Percentiles rank a stretch among this genome's conserved stretches.
phyloP scores from a whole-genome alignment of 2,797 vertebrate genomes.

The Octomys mimax region DNA sequence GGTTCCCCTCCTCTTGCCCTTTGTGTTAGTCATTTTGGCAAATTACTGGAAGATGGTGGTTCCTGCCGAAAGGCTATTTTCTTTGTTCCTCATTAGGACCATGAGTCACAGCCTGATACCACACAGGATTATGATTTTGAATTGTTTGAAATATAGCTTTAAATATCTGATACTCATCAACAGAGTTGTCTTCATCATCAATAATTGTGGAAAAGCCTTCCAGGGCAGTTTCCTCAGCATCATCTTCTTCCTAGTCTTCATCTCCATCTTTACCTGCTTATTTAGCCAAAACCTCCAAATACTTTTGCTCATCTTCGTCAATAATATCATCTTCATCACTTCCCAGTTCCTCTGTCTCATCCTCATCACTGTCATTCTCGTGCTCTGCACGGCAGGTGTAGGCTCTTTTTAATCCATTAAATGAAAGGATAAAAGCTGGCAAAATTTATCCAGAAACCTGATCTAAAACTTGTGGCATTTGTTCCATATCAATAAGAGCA shows the following conservation, averaged over 20 bases:
- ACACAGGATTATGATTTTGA: no score
- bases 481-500: conserved; percentile 98
- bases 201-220: conserved; percentile 98
- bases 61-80: no score
- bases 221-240: conserved; percentile 98
- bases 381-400: conserved; percentile 99
- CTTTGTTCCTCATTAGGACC: no score
- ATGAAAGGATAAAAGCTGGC: conserved; percentile 97
- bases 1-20: no score
- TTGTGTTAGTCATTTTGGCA: no score
- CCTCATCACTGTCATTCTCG: conserved; percentile 97
- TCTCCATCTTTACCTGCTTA: conserved; percentile 98
- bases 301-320: conserved; percentile 93
- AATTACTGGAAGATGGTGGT: no score
- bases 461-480: conserved; percentile 96
- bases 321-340: no score
- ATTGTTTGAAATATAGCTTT: conserved; percentile 98
- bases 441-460: conserved; percentile 97
- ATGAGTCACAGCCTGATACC: no score
- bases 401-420: conserved; percentile 98
- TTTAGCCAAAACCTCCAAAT: conserved; percentile 99
- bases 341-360: conserved; percentile 92
- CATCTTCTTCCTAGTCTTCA: conserved; percentile 99
- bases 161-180: conserved; percentile 99
- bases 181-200: conserved; percentile 98